Evolutionary conservation across 2,888 invertebrate genomes (phyloP).

Genomic region (Meloe dianella): DNA sequence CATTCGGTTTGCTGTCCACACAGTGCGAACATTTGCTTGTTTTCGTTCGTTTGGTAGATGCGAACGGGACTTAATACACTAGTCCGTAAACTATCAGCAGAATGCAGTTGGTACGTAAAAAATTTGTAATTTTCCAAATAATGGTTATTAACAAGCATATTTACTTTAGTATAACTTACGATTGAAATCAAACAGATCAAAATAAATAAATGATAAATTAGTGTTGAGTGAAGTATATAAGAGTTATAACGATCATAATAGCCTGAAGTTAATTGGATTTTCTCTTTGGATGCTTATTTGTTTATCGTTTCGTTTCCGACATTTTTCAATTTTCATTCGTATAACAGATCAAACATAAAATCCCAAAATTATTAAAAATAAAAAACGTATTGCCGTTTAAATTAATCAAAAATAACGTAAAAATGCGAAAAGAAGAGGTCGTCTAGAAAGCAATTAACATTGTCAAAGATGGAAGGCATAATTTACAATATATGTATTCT

Average conservation of each 20-base stretch:
- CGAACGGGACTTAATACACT: too few relatives aligned
- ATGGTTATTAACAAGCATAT: neutral
- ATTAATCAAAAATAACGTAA: too few relatives aligned
- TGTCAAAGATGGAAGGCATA: constrained; percentile 10
- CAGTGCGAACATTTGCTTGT: too few relatives aligned
- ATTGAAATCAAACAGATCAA: neutral
- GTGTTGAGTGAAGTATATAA: neutral
- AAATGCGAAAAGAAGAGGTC: too few relatives aligned
- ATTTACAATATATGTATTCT: too few relatives aligned
- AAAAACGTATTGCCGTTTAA: too few relatives aligned
- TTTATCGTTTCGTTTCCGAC: constrained; percentile 27
- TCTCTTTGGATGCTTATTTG: constrained; percentile 1
- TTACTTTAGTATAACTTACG: neutral
- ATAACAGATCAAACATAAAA: constrained; percentile 29
- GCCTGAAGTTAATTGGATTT: constrained; percentile 2
- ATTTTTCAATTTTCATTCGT: constrained; percentile 15
- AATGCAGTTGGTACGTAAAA: too few relatives aligned
- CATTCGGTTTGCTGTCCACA: too few relatives aligned
- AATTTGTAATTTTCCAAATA: too few relatives aligned
- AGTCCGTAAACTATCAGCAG: too few relatives aligned
- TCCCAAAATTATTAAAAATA: too few relatives aligned
- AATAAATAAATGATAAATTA: constrained; percentile 7
- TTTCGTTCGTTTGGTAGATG: too few relatives aligned
- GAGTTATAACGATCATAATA: neutral
- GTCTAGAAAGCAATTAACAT: constrained; percentile 17